phyloP scores from a whole-genome alignment of 2,888 invertebrate genomes.

The Peribatodes rhomboidaria region DNA sequence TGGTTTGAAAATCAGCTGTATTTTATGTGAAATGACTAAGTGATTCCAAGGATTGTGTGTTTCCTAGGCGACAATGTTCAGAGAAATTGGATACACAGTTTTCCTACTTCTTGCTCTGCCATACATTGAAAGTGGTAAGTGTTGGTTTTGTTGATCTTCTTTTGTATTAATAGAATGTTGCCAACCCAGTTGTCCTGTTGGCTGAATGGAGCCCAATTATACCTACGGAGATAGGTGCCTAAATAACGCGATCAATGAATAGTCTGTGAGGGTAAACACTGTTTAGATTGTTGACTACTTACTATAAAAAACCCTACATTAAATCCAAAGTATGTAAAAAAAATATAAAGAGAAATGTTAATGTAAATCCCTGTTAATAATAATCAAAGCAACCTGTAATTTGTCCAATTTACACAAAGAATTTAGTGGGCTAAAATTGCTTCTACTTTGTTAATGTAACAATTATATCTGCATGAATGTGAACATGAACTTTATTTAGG shows the following conservation, averaged over 20 bases:
- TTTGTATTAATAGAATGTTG: conserved; percentile 48
- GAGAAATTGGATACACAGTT: conserved; percentile 89
- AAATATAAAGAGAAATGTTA: too few species aligned
- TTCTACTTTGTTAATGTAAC: too few species aligned
- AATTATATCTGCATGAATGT: too few species aligned
- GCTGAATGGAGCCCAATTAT: conserved; percentile 31
- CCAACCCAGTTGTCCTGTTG: conserved; percentile 45
- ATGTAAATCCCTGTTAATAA: too few species aligned
- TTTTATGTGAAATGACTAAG: conserved; percentile 85
- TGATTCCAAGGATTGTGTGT: conserved; percentile 79
- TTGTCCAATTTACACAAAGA: neutral
- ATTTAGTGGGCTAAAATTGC: too few species aligned
- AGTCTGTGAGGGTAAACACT: conserved; percentile 16
- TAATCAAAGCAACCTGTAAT: too few species aligned
- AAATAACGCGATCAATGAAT: conserved; percentile 23
- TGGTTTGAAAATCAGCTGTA: conserved; percentile 87
- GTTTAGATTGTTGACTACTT: neutral
- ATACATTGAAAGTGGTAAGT: conserved; percentile 91
- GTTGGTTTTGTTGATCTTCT: conserved; percentile 31
- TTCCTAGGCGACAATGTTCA: conserved; percentile 86
- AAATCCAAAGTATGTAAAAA: too few species aligned
- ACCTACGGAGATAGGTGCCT: conserved; percentile 2
- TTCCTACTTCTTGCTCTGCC: conserved; percentile 90
- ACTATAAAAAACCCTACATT: neutral
- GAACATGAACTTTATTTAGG: too few species aligned